Conservation (phyloP, 2,113 vertebrate genomes). For the Nanorana parkeri region DNA sequence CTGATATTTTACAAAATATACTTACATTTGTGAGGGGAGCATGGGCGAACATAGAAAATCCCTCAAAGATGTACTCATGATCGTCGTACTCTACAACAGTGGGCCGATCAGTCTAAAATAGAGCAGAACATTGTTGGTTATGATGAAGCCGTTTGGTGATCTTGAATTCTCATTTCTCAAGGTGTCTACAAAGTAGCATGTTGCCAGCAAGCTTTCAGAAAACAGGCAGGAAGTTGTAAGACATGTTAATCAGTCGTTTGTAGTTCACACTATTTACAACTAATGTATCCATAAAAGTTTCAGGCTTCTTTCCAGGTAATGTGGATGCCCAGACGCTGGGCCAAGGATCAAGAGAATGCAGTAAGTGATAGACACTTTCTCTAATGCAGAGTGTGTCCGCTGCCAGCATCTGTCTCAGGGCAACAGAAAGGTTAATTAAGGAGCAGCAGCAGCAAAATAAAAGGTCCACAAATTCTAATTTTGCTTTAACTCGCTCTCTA, state of each 20-base stretch:
- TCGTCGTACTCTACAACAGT: conserved; percentile 98
- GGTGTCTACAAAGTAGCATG: not conserved
- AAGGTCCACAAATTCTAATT: conserved; percentile 43
- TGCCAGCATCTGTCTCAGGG: conserved; percentile 35
- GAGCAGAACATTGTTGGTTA: conserved; percentile 47
- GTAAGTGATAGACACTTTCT: conserved; percentile 23
- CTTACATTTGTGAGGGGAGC: conserved; percentile 91
- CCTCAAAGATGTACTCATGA: conserved; percentile 98
- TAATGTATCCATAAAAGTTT: conserved; percentile 38
- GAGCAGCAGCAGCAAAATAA: conserved; percentile 45
- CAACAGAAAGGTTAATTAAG: conserved; percentile 53
- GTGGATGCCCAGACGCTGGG: conserved; percentile 24
- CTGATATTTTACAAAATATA: conserved; percentile 14
- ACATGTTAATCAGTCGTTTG: conserved; percentile 17
- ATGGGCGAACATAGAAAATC: conserved; percentile 97
- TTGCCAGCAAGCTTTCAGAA: conserved; percentile 6
- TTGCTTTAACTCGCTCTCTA: conserved; percentile 41
- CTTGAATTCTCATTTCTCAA: conserved; percentile 2
- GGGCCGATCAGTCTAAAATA: conserved; percentile 90
- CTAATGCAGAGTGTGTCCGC: conserved; percentile 19
- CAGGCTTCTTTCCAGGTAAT: conserved; percentile 25
- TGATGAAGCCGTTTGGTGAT: conserved; percentile 13
- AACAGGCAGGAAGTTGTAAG: not conserved
- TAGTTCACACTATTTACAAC: not conserved
- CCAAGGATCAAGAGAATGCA: conserved; percentile 46